These are phyloP conservation scores for Lipophrys pholis DNA, from an alignment of 2,113 vertebrate genomes.

Conservation along the genomic window DNA sequence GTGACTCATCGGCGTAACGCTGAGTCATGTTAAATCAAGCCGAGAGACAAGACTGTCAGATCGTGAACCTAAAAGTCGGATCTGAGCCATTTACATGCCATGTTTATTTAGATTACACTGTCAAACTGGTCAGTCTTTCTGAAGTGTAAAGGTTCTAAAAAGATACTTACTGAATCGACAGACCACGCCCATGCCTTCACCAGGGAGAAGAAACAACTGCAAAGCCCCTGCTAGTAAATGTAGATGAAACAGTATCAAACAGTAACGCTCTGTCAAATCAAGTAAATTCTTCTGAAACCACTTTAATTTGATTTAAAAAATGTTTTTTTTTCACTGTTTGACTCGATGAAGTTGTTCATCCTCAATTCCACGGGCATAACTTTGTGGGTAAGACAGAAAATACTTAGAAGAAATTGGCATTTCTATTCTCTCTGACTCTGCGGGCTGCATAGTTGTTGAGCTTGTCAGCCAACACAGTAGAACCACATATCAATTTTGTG, in stretches of 20 bases:
- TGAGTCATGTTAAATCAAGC: neutral
- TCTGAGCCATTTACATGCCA: neutral
- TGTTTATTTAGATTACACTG: slow-evolving; percentile 5
- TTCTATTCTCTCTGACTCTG: no score
- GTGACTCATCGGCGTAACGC: neutral
- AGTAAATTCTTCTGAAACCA: no score
- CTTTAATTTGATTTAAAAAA: no score
- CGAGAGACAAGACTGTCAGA: neutral
- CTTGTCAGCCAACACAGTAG: no score
- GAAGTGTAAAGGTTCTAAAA: slow-evolving; percentile 17
- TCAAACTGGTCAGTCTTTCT: neutral
- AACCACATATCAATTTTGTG: no score
- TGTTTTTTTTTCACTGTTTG: no score
- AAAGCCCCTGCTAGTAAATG: slow-evolving; percentile 8
- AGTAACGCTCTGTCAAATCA: no score
- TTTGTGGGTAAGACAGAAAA: no score
- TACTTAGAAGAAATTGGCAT: no score
- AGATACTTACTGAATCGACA: slow-evolving; percentile 30
- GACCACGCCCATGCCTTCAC: neutral
- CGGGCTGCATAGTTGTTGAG: no score
- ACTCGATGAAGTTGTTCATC: no score
- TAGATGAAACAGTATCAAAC: neutral
- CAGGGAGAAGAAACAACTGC: slow-evolving; percentile 6
- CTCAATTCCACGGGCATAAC: no score
- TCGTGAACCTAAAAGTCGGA: neutral